Conservation (phyloP, 1,140 invertebrate species). For the Dolichoris vasculosae region DNA sequence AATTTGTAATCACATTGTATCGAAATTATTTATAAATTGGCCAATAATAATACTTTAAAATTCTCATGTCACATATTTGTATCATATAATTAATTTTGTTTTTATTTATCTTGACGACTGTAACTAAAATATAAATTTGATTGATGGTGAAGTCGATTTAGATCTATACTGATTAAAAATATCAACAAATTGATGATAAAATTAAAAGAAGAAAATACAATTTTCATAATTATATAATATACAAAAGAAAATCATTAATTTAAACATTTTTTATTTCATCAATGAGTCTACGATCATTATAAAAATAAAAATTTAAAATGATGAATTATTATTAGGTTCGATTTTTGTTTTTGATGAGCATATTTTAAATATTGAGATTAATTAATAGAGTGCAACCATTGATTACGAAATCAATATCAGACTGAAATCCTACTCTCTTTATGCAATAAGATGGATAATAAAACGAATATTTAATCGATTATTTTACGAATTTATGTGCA, state of each 20-base stretch:
- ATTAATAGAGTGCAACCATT: not conserved
- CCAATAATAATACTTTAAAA: no score
- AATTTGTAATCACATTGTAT: no score
- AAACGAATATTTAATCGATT: not conserved
- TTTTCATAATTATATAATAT: no score
- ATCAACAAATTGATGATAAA: no score
- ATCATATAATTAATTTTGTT: no score
- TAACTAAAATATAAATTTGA: no score
- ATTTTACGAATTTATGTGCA: not conserved
- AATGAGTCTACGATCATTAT: not conserved
- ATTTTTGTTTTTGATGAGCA: not conserved
- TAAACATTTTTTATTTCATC: not conserved
- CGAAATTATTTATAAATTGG: no score
- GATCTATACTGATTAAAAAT: no score
- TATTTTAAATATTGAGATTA: not conserved
- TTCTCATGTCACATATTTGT: no score
- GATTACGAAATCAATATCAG: not conserved
- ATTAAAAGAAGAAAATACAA: no score
- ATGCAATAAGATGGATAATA: not conserved
- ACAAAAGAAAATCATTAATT: not conserved
- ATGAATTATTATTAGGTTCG: not conserved
- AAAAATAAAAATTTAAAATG: not conserved
- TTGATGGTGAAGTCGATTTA: no score
- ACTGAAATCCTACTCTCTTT: not conserved
- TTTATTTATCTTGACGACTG: no score